phyloP scores from a whole-genome alignment of 1,140 invertebrate species.

The Colletes gigas region DNA sequence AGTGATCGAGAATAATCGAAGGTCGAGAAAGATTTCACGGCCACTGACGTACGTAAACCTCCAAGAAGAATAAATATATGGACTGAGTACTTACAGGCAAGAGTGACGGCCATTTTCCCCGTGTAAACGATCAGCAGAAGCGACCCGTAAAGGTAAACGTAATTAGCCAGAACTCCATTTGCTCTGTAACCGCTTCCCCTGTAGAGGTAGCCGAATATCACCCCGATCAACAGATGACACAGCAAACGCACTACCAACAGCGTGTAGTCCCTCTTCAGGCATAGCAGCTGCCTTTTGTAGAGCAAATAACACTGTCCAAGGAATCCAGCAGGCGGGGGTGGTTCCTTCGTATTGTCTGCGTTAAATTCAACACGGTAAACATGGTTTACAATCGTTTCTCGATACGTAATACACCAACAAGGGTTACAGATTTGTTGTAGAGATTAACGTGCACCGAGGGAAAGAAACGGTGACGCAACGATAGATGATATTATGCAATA shows the following conservation, averaged over 20 bases:
- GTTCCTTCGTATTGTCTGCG: slow-evolving; percentile 43
- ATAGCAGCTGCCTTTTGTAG: slow-evolving; percentile 77
- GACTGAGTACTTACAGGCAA: slow-evolving; percentile 90
- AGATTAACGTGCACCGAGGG: neutral
- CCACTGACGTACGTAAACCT: neutral
- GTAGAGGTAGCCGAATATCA: slow-evolving; percentile 95
- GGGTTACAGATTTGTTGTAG: too few species aligned
- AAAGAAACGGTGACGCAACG: neutral
- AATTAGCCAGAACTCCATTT: slow-evolving; percentile 92
- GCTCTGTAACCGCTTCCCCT: slow-evolving; percentile 92
- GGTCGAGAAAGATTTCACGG: too few species aligned
- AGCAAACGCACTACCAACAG: slow-evolving; percentile 88
- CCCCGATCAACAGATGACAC: slow-evolving; percentile 91
- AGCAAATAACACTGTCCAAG: slow-evolving; percentile 78
- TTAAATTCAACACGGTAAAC: neutral
- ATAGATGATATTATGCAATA: neutral
- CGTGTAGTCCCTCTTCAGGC: slow-evolving; percentile 81
- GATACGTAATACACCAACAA: too few species aligned
- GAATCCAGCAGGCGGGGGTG: slow-evolving; percentile 74
- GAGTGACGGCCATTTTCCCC: slow-evolving; percentile 96
- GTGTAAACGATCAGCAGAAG: slow-evolving; percentile 95
- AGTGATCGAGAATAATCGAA: too few species aligned
- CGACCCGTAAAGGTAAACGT: slow-evolving; percentile 95
- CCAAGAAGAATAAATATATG: too few species aligned
- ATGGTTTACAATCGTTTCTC: too few species aligned